A percentile compares a stretch with the other conserved stretches of the same genome.
Evolutionary conservation across 2,113 vertebrate species (phyloP).

Genomic region (Marcusenius ussheri): DNA sequence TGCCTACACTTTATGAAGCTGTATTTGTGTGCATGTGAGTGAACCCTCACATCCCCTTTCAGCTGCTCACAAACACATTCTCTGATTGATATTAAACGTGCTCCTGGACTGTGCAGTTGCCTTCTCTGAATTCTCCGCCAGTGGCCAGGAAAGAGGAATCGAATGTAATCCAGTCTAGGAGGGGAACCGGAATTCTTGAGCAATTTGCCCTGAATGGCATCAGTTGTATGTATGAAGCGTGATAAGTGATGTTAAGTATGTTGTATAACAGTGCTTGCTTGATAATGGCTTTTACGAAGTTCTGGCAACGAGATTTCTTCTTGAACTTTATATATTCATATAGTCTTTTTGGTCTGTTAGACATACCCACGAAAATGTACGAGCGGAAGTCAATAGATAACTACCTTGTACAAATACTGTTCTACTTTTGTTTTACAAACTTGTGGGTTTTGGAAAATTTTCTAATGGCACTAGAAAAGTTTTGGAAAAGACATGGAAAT

Average conservation of each 20-base stretch:
- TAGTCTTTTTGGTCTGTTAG: not conserved
- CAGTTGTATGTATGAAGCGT: not conserved
- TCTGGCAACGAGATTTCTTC: not conserved
- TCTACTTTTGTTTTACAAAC: too few species aligned
- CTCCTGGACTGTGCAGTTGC: not conserved
- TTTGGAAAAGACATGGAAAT: not conserved
- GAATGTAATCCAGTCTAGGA: not conserved
- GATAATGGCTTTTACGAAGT: not conserved
- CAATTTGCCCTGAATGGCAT: not conserved
- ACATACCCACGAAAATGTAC: not conserved
- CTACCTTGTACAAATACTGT: too few species aligned
- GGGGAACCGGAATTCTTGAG: not conserved
- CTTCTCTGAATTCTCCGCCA: not conserved
- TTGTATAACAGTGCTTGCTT: not conserved
- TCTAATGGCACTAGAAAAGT: not conserved
- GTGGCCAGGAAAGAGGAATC: not conserved
- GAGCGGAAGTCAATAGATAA: too few species aligned
- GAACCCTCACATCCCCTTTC: not conserved
- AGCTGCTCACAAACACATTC: not conserved
- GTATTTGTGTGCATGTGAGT: constrained; percentile 11
- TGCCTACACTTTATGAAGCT: constrained; percentile 24
- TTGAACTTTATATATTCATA: not conserved
- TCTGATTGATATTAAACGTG: not conserved
- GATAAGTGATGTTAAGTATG: not conserved
- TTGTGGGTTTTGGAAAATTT: too few species aligned